Base-by-base conservation (phyloP, 2,888 invertebrate genomes). In the Tinea trinotella region DNA sequence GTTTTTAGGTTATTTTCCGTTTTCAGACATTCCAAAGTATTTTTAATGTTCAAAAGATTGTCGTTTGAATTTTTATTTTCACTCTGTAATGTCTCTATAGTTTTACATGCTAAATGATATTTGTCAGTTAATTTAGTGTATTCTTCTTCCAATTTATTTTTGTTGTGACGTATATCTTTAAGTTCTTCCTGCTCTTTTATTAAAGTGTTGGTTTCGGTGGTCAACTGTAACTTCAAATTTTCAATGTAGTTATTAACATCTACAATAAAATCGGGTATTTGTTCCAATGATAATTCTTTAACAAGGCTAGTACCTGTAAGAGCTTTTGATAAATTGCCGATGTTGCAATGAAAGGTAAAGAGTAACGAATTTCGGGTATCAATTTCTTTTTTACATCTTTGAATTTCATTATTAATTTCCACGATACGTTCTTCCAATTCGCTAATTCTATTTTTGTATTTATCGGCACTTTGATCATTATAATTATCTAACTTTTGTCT, bases 21-120 rank as follows among this genome's bases (percentile, higher is more conserved):
- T 20, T 34, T 50, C 13, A 48, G 15, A 49, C 7, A 5, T 17
- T 54, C 18, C 2, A 48, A 4, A 6, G 3, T 30, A 22, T 24
- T 54, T 15, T 54, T 30, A 24, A 24, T 22, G 13, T 24, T 24
- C 30, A 24, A 9, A 19, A 53, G n/a, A 40, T 40, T 53, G 9
- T 22, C 19, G 6, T 36, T 20, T 20, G 20, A 53, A 4, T 30
- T 22, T 22, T 20, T 54, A 46, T 54, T 54, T 35, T 48, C 18
- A 12, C 40, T 3, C 40, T 3, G 36, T 17, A 36, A 40, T 9
- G 1, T 6, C 35, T 36, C 9, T 13, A 53, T 12, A 9, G 17
- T 30, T 34, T 35, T 17, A 24, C 6, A n/a, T 9, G 35, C 15
- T 2, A 13, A 15, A 40, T 15, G 10, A 2, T n/a, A 15, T 3